A percentile compares a stretch with the other conserved stretches of the same genome.
phyloP scores from a whole-genome alignment of 2,113 vertebrate genomes.

The Pelodiscus sinensis region DNA sequence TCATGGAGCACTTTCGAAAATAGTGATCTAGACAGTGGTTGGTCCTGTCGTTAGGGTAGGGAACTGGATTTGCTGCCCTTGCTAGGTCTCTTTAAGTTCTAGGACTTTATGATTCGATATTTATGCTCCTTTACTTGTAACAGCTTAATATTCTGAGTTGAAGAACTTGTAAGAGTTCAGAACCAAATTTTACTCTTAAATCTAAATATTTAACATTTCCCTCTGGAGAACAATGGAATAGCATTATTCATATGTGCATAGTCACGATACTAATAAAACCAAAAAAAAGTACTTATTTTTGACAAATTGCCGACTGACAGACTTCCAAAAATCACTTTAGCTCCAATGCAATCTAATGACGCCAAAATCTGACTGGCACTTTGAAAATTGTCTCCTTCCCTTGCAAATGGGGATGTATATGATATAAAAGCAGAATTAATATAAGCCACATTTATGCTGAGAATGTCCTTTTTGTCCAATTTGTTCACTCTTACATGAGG shows the following conservation, averaged over 20 bases:
- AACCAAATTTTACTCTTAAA: not conserved
- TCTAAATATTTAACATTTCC: not conserved
- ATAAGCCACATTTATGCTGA: not conserved
- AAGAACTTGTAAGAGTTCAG: not conserved
- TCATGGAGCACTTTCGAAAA: no score
- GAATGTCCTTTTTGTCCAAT: not conserved
- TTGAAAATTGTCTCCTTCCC: not conserved
- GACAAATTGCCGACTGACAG: not conserved
- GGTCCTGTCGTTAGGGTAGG: no score
- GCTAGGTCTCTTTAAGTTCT: no score
- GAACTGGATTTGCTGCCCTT: no score
- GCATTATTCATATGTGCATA: not conserved
- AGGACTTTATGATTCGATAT: not conserved
- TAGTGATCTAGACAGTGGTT: no score
- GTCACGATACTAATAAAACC: not conserved
- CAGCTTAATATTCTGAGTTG: not conserved
- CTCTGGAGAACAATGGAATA: not conserved
- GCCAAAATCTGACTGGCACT: not conserved
- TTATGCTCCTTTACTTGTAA: not conserved
- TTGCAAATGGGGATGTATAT: not conserved
- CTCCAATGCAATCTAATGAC: not conserved
- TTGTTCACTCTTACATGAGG: accelerated
- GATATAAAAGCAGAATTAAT: not conserved
- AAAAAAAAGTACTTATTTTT: not conserved
- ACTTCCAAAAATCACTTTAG: not conserved